These are phyloP conservation scores for Oophaga pumilio DNA, from an alignment of 2,113 vertebrate genomes.

Conservation along the genomic window DNA sequence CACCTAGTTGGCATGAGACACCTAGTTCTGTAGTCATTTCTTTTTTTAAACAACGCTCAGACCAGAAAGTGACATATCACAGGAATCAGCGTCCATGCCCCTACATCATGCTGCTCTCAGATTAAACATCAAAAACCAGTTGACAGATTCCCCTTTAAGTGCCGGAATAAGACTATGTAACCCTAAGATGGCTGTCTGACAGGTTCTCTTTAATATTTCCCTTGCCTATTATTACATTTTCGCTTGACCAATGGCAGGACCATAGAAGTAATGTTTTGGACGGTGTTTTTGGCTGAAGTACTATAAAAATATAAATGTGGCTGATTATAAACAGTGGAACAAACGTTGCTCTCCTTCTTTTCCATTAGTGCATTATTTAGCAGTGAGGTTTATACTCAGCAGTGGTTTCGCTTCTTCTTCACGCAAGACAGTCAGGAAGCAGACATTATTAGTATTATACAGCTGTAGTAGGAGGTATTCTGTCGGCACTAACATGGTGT, in stretches of 20 bases:
- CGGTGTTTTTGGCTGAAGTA: neutral
- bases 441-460: neutral
- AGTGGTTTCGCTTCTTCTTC: neutral
- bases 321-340: conserved; percentile 8
- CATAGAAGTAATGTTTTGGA: neutral
- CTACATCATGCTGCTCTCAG: no score
- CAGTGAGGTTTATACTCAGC: neutral
- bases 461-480: no score
- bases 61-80: no score
- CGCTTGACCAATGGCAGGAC: neutral
- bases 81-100: no score
- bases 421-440: neutral
- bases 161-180: no score
- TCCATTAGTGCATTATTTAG: conserved; percentile 10
- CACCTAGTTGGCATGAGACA: no score
- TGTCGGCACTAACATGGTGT: no score
- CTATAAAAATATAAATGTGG: neutral
- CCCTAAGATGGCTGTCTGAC: no score
- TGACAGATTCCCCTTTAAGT: no score
- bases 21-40: no score
- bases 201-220: neutral
- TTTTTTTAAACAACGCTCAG: no score
- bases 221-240: neutral
- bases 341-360: neutral
- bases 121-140: no score